A percentile compares a stretch with the other conserved stretches of the same genome.
These are phyloP conservation scores for Drosophila paramelanica DNA, from an alignment of 2,888 invertebrate genomes.

Conservation along the genomic window DNA sequence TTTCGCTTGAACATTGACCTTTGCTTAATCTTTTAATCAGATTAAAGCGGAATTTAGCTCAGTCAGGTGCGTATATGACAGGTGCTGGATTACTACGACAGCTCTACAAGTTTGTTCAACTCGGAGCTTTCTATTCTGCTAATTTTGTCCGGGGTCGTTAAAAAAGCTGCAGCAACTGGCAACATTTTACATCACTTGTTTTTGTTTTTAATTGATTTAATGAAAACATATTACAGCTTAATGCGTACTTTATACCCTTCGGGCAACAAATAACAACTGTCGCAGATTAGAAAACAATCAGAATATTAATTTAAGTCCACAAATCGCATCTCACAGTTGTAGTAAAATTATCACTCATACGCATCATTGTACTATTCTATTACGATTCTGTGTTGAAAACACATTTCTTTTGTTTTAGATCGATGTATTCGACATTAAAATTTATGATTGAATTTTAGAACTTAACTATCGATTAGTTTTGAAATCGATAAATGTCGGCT, in stretches of 20 bases:
- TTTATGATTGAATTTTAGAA: too few relatives aligned
- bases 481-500: too few relatives aligned
- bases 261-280: neutral
- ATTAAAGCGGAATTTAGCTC: neutral
- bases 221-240: too few relatives aligned
- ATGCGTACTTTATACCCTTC: neutral
- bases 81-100: constrained; percentile 4
- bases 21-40: constrained; percentile 5
- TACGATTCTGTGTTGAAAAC: neutral
- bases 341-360: constrained; percentile 1
- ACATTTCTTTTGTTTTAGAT: too few relatives aligned
- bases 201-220: neutral
- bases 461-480: too few relatives aligned
- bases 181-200: neutral
- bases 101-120: neutral
- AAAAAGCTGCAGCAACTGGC: neutral
- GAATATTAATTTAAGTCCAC: neutral
- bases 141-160: neutral
- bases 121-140: neutral
- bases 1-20: neutral
- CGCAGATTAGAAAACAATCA: neutral
- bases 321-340: neutral
- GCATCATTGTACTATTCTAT: neutral
- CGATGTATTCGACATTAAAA: too few relatives aligned
- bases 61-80: neutral